Evolutionary conservation across 1,140 invertebrate species (phyloP).

Genomic region (Drosophila setifemur): DNA sequence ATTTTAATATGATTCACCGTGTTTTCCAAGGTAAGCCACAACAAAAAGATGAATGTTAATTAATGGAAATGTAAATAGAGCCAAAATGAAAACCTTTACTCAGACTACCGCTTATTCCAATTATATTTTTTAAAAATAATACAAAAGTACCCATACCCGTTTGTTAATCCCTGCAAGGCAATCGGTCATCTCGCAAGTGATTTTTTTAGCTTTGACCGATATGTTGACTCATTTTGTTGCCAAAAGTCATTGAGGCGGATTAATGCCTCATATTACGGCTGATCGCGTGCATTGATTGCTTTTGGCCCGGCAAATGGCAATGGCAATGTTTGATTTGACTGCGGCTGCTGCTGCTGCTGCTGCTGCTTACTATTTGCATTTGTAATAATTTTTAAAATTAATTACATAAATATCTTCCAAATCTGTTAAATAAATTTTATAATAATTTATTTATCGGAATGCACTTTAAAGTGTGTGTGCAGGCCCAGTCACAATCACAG

Average conservation of each 20-base stretch:
- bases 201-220: conserved; percentile 40
- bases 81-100: not conserved
- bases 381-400: conserved; percentile 82
- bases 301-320: not conserved
- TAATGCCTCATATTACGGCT: conserved; percentile 58
- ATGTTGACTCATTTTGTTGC: conserved; percentile 71
- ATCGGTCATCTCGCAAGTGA: not conserved
- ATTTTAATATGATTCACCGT: not conserved
- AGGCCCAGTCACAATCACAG: too few species aligned
- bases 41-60: too few species aligned
- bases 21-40: too few species aligned
- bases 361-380: conserved; percentile 62
- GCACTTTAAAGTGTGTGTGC: conserved; percentile 63
- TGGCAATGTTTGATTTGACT: conserved; percentile 29
- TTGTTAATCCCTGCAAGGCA: conserved; percentile 12
- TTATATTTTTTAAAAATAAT: conserved; percentile 2
- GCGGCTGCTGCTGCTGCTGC: conserved; percentile 12
- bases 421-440: conserved; percentile 81
- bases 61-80: not conserved
- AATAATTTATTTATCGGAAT: conserved; percentile 80
- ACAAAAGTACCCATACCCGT: too few species aligned
- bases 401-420: conserved; percentile 77
- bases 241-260: conserved; percentile 67
- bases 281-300: conserved; percentile 56
- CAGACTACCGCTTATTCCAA: not conserved